Base-by-base conservation (phyloP, 2,113 vertebrate genomes). In the Oplegnathus fasciatus region DNA sequence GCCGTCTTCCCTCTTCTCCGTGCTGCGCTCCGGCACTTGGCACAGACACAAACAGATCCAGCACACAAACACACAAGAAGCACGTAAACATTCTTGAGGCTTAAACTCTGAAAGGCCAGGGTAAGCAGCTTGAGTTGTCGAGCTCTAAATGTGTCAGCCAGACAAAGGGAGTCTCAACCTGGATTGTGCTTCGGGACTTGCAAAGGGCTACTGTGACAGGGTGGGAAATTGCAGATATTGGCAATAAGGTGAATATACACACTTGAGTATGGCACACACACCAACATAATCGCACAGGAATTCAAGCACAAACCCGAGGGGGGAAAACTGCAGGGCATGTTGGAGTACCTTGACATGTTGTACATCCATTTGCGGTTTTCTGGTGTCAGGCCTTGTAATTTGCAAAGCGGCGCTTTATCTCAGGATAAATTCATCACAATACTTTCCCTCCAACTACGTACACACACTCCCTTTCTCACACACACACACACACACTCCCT, bases 101-200 rank as follows among this genome's bases (percentile, higher is more conserved):
- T 92, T 91, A 92, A 75, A 86, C 86, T 82, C 72, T 89, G 86
- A 93, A 89, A 71, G 90, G 91, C 72, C 82, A 13, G 62, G 75
- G 58, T 92, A 93, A 93, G 90, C 88, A 83, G 91, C 90, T 91
- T 88, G 88, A 89, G 80, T 73, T 69, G 90, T 85, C 85, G 69
- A 75, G 85, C 88, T 91, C 80, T 57, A 78, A 89, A 89, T 89
- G 77, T 88, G 85, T 86, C 61, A 37, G 78, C 62, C 74, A 90
- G 64, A 90, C 91, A 86, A 88, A 90, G 79, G 11, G 26, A 86
- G 80, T 74, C 82, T 83, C 78, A 85, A 89, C 88, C 88, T 86
- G 87, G 87, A 88, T 86, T 87, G 87, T 75, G 79, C 85, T 88
- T 30, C 32, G 8, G 67, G 86, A 73, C 62, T 58, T 69, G 79